Evolutionary conservation across 2,113 vertebrate species (phyloP), one percentile per base, ranked within the genome.

Genomic region (Candoia aspera): DNA sequence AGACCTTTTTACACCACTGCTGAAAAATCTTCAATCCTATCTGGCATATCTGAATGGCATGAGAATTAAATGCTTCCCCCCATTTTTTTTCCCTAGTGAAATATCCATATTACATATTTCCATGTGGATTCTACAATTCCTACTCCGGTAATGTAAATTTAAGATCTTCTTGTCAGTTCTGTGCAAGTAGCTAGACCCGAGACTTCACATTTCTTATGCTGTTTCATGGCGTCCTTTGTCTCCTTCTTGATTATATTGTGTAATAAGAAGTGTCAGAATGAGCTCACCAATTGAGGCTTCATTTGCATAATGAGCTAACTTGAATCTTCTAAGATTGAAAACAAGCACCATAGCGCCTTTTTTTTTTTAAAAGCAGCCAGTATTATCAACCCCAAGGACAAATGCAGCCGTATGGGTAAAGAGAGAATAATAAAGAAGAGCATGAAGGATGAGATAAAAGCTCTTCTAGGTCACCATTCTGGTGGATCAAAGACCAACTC

Each of bases 221-320:
- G 92, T 92, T 96, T 96, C 93, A 92, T 94, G 91, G 42, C n/a
- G 90, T 93, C 87, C 29, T 91, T 59, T 64, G 15, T 10, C 62
- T 95, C 24, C 88, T 95, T 97, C 49, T 93, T 95, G 94, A 87
- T 93, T 95, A 42, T 95, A 90, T 94, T 96, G 93, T 93, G 59
- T 94, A 96, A 95, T 54, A 90, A 95, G 24, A 92, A 92, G 5
- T 91, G 84, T 54, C 57, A 93, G 73, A 4, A 84, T 96, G 58
- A 92, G 42, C 93, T 94, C 95, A 92, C 79, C 93, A 88, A 85
- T 91, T 55, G 54, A 89, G 49, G 68, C 5, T 94, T 96, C 42
- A 95, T 96, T 96, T 96, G 2, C 91, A 92, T 96, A 96, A 96
- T 94, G 55, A 96, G 13, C 46, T 95, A 93, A 95, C 57, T 86